These are phyloP conservation scores for Urosaurus nigricauda DNA, from an alignment of 2,797 vertebrate species.

Conservation along the genomic window DNA sequence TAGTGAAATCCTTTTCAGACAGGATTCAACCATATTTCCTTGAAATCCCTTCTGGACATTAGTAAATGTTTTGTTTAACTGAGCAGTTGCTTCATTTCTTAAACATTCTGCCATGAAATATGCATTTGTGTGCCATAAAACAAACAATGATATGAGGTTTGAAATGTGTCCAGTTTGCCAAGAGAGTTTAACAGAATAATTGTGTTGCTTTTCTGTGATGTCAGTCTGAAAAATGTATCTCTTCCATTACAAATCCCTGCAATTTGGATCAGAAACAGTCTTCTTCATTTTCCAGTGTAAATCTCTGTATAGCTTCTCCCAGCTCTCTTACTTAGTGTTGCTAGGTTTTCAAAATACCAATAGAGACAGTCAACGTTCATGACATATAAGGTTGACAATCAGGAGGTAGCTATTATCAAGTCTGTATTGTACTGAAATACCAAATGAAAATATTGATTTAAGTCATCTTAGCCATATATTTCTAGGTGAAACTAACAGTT, in stretches of 20 bases:
- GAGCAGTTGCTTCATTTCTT: conserved; percentile 29
- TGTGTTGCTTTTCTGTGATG: background rate
- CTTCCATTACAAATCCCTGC: conserved; percentile 11
- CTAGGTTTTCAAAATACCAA: no score
- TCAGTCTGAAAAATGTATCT: conserved; percentile 31
- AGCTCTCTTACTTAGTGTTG: no score
- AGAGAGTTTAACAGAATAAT: conserved; percentile 28
- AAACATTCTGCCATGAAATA: conserved; percentile 32
- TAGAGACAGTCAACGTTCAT: no score
- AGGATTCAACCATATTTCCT: conserved; percentile 6
- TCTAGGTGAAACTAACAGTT: no score
- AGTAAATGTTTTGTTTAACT: conserved; percentile 31
- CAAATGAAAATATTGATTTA: no score
- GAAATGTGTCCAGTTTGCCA: conserved; percentile 13
- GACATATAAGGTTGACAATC: no score
- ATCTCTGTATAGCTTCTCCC: background rate
- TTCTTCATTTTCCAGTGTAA: conserved; percentile 19
- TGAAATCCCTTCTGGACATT: conserved; percentile 12
- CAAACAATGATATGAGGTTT: conserved; percentile 20
- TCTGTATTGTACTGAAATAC: no score
- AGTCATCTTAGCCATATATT: no score
- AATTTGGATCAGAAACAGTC: conserved; percentile 18
- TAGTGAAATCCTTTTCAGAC: conserved; percentile 23
- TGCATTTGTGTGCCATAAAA: conserved; percentile 27
- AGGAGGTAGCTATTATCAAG: no score